Evolutionary conservation across 2,113 vertebrate genomes (phyloP).

Genomic region (Haemorhous mexicanus): DNA sequence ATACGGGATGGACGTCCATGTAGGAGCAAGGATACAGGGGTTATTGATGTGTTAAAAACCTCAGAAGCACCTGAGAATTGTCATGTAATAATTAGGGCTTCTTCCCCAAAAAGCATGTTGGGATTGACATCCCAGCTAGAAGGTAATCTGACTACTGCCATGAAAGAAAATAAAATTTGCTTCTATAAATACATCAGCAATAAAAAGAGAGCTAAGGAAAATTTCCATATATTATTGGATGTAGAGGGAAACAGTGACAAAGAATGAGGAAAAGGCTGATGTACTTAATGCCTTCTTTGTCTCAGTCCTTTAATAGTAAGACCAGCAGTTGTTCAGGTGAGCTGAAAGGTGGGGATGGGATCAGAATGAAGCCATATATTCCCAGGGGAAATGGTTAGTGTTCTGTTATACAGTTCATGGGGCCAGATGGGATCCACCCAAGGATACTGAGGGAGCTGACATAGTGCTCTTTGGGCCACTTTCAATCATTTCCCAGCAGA

Average conservation of each 20-base stretch:
- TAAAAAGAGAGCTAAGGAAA: background rate
- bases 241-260: background rate
- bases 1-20: background rate
- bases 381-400: background rate
- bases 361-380: background rate
- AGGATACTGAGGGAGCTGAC: background rate
- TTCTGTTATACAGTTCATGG: background rate
- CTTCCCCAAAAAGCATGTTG: background rate
- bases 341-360: background rate
- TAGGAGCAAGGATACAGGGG: background rate
- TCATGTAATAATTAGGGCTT: background rate
- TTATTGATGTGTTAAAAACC: background rate
- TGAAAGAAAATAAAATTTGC: background rate
- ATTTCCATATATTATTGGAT: background rate
- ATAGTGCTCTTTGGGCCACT: accelerated
- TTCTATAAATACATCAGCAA: background rate
- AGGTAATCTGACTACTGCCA: background rate
- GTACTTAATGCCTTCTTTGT: background rate
- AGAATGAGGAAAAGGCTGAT: background rate
- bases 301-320: background rate
- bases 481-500: background rate
- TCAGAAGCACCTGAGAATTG: background rate
- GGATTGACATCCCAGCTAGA: background rate
- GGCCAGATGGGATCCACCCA: background rate
- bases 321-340: background rate